Evolutionary conservation across 1,140 invertebrate genomes (phyloP), one percentile per base, ranked within the genome.

Genomic region (Apis cerana): DNA sequence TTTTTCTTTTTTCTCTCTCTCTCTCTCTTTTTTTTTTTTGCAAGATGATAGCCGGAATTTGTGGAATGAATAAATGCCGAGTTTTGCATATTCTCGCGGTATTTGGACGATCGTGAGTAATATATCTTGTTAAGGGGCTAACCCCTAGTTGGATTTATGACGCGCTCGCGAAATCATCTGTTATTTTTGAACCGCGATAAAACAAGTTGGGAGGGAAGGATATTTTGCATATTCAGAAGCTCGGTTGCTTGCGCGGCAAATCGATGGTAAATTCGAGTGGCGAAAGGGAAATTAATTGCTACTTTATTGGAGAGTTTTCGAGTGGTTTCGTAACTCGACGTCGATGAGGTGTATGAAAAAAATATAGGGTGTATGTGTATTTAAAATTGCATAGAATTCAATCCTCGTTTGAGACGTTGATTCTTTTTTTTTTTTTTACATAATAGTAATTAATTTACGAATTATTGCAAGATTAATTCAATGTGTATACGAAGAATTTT

Each of bases 81-180:
- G 23, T 23, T 76, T 75, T 75, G 74, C 74, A 75, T 76, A 76
- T 76, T 76, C 75, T 43, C 75, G 50, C 19, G 75, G 27, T 23
- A 52, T 76, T 76, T 76, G 61, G 33, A 62, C 61, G n/a, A 65
- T 61, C 61, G 15, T 13, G 12, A 23, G 75, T 65, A 65, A 76
- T 76, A 76, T 76, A 76, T 76, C 75, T 76, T 50, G 75, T 65
- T 76, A 76, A 43, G 75, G 58, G 59, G 54, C n/a, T 27, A 33
- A 23, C 17, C 11, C 43, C 17, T 12, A 19, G 75, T 19, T 54
- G 75, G 50, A 76, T 76, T 64, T 76, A 76, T 65, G 75, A 76
- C 75, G 19, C 23, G 75, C 48, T 76, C 50, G 15, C 71, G 71
- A 59, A 43, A 74, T 74, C 71, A 67, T 65, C 75, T 65, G 61